Conservation (phyloP, 2,888 invertebrate species). For the Linnaemya tessellans region DNA sequence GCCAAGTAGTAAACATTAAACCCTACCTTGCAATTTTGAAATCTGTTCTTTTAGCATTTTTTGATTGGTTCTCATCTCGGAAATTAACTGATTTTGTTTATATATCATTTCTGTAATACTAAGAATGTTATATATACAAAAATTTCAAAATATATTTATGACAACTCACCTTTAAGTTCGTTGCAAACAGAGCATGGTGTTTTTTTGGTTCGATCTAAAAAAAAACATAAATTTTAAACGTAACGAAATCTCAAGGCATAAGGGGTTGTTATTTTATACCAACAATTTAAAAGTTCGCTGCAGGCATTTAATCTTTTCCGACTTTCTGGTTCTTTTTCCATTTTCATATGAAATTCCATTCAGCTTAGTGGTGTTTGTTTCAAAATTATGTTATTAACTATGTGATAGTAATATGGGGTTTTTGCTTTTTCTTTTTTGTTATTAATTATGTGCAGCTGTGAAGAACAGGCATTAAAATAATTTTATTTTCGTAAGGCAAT, state of each 20-base stretch:
- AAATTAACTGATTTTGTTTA: slow-evolving; percentile 33
- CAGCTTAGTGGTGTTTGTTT: no score
- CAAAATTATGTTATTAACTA: no score
- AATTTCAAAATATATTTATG: no score
- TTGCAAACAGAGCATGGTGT: slow-evolving; percentile 24
- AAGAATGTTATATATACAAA: no score
- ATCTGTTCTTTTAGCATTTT: slow-evolving; percentile 42
- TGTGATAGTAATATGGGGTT: no score
- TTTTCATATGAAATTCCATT: slow-evolving; percentile 24
- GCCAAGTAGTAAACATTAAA: background rate
- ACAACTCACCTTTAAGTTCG: slow-evolving; percentile 29
- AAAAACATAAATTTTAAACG: background rate
- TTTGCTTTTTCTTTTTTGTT: no score
- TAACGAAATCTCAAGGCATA: background rate
- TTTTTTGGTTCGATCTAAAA: slow-evolving; percentile 43
- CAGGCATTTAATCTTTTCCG: slow-evolving; percentile 34
- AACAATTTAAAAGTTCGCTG: slow-evolving; percentile 33
- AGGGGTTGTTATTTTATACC: slow-evolving; percentile 7
- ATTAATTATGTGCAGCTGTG: slow-evolving; percentile 55
- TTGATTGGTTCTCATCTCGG: slow-evolving; percentile 35
- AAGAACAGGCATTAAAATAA: slow-evolving; percentile 48
- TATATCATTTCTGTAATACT: slow-evolving; percentile 40
- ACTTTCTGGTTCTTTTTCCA: slow-evolving; percentile 20
- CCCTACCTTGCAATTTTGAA: slow-evolving; percentile 51
- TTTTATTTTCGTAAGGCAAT: slow-evolving; percentile 54